Conservation (phyloP, 2,113 vertebrate species). For the Ctenomys sociabilis region DNA sequence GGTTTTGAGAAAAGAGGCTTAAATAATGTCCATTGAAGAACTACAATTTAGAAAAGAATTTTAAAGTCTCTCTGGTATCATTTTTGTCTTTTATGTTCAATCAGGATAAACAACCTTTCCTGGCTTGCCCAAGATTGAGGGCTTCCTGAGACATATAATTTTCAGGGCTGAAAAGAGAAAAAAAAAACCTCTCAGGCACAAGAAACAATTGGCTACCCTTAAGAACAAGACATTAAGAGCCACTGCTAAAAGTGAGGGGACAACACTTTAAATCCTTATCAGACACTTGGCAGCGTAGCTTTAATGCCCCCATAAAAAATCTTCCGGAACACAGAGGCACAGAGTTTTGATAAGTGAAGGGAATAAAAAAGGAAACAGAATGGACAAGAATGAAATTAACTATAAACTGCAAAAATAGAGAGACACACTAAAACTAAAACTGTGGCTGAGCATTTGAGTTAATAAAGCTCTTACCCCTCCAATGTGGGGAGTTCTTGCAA, state of each 20-base stretch:
- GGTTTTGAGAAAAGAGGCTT: not conserved
- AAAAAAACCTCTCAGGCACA: not conserved
- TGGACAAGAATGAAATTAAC: not conserved
- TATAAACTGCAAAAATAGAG: not conserved
- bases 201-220: not conserved
- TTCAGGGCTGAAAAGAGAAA: constrained; percentile 2
- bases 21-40: not conserved
- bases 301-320: not conserved
- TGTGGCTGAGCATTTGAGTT: not conserved
- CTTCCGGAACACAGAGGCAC: not conserved
- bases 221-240: not conserved
- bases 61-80: not conserved
- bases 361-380: not conserved
- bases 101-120: not conserved
- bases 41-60: not conserved
- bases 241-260: not conserved
- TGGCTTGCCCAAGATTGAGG: not conserved
- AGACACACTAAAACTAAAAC: not conserved
- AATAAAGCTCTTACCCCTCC: not conserved
- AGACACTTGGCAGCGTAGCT: not conserved
- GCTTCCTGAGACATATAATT: constrained; percentile 17
- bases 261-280: not conserved
- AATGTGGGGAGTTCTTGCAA: not conserved
- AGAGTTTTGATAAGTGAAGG: not conserved
- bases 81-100: not conserved